Base-by-base conservation (phyloP, 2,113 vertebrate species). In the Paradoxurus hermaphroditus region DNA sequence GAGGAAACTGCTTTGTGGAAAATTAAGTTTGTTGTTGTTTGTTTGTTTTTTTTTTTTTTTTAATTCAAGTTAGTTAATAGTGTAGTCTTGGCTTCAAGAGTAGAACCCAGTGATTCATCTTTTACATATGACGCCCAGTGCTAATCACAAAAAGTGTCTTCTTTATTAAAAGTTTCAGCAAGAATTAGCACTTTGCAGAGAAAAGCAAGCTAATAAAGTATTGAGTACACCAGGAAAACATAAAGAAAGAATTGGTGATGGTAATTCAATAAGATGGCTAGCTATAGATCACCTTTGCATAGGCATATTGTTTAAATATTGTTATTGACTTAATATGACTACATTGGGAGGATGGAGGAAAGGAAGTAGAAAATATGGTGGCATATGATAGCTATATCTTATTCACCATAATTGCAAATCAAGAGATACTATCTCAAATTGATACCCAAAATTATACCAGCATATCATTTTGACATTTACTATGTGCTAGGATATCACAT, bases 401-500 rank as follows among this genome's bases (percentile, higher is more conserved):
- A n/a, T 44, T 65, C 14, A 23, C 25, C 18, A 19, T 41, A 77
- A 29, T 11, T 0, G 14, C 10, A 78, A 68, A 19, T 56, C 15
- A 56, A 86, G 21, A 86, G 19, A 56, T 15, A 51, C 29, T 44
- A 56, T 27, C 36, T 70, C 46, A 36, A 51, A 63, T 51, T 51
- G n/a, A 63, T 34, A 63, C 53, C 27, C 39, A 19, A 49, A 70
- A 62, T 49, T 21, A 88, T 51, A 39, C 16, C 15, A 63, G 11
- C 29, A 12, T 63, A 62, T 63, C 8, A 49, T 49, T 81, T 89
- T 29, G 3, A 67, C 15, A 65, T 81, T 44, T 98, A 98, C 98
- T 99, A 98, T 99, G 99, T 99, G 98, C 98, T 99, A 99, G 99
- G 99, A 99, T 99, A 98, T 99, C 99, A 98, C 98, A 93, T 99